Base-by-base conservation (phyloP, 2,888 invertebrate species). In the Agrochola lota region DNA sequence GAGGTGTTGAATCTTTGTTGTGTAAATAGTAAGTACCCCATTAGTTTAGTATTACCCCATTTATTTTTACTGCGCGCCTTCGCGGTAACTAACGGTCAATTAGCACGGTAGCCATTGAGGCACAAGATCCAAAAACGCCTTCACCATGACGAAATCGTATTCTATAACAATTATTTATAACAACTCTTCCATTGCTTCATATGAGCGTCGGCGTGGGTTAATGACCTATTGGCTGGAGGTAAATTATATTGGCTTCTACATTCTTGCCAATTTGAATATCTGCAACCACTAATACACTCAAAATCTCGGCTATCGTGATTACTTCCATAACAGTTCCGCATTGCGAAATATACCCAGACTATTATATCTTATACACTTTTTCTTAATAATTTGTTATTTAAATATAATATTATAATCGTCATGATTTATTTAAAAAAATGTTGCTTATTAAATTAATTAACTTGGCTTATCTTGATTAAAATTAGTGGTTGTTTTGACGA, bases 201-300 rank as follows among this genome's bases (percentile, higher is more conserved):
- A 66, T 20, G 67, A 57, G 52, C 49, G 64, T 52, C 26, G 46
- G 71, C 35, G 71, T 52, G 43, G 78, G 74, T 77, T 77, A 81
- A 84, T 67, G 57, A 84, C 69, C 84, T 72, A 76, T 63, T 84
- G 76, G 60, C 40, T 59, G 43, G 46, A 55, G 23, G 52, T 30
- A 63, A 46, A 83, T 71, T 71, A 72, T 57, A 71, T n/a, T 35
- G 55, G 64, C 55, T 64, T 49, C 43, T 26, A 52, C 70, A 74
- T 84, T 84, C 74, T 78, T 74, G 63, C 67, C 57, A 78, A 84
- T 84, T 84, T 86, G 46, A 67, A 72, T 76, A 77, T 78, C 69
- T 68, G 72, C 49, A 68, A 46, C 68, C 40, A 80, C 72, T 43
- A 76, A 74, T 70, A 59, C 40, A 60, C 30, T 74, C 43, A 62